Conservation (phyloP, 2,113 vertebrate species). For the Addax nasomaculatus region DNA sequence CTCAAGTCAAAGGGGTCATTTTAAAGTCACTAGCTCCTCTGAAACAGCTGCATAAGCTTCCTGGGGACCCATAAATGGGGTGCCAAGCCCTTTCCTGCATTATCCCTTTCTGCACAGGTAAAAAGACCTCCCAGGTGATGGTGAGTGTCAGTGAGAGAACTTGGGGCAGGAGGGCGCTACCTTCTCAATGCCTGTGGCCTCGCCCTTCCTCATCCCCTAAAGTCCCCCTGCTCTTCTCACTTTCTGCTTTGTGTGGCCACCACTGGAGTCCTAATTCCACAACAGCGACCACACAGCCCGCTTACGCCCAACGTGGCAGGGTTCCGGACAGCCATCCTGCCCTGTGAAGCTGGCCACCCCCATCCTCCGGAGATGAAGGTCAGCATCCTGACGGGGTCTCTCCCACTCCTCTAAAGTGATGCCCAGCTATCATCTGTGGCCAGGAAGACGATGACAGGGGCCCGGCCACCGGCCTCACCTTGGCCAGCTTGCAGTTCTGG, state of each 20-base stretch:
- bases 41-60: neutral
- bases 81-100: neutral
- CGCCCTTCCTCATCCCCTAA: accelerated
- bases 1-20: neutral
- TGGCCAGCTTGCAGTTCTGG: slow-evolving; percentile 92
- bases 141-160: neutral
- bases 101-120: neutral
- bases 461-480: slow-evolving; percentile 79
- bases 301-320: neutral
- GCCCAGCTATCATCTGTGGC: neutral
- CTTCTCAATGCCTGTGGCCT: accelerated
- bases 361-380: neutral
- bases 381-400: accelerated
- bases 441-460: neutral
- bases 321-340: accelerated
- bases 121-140: neutral
- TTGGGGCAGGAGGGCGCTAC: accelerated
- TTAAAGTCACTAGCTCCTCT: neutral
- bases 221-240: neutral
- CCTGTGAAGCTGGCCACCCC: accelerated
- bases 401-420: neutral
- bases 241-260: neutral
- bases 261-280: neutral
- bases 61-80: accelerated
- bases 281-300: accelerated